These are phyloP conservation scores for Dasysyrphus tricinctus DNA, from an alignment of 2,888 invertebrate species.

Conservation along the genomic window DNA sequence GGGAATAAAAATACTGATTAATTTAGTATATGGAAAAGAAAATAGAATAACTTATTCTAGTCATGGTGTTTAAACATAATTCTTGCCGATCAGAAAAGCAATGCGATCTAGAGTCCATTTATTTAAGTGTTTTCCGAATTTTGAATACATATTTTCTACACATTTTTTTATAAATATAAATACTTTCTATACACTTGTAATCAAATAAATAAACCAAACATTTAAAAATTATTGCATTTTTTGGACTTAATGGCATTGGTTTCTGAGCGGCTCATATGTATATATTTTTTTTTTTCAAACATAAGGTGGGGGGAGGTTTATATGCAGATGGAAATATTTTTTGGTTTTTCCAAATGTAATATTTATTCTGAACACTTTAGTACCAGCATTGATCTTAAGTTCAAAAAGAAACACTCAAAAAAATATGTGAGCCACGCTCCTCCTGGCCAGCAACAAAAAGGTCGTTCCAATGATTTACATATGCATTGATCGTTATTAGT, in stretches of 20 bases:
- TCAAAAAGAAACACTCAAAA: too few species aligned
- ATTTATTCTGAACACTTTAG: background rate
- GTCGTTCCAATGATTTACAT: too few species aligned
- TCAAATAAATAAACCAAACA: too few species aligned
- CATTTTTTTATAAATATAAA: too few species aligned
- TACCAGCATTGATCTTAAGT: too few species aligned
- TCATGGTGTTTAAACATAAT: slow-evolving; percentile 11
- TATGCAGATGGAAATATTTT: background rate
- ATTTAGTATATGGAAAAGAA: background rate
- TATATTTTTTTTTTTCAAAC: background rate
- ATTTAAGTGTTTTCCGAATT: background rate
- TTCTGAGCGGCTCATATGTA: background rate
- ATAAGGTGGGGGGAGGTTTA: background rate
- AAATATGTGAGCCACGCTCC: too few species aligned
- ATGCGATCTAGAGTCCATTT: background rate
- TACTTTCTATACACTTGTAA: too few species aligned
- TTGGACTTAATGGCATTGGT: background rate
- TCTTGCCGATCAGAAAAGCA: background rate
- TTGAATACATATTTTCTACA: too few species aligned
- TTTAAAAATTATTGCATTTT: background rate
- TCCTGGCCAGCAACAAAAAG: too few species aligned
- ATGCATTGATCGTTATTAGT: too few species aligned
- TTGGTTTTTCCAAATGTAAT: too few species aligned
- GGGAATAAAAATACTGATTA: slow-evolving; percentile 15
- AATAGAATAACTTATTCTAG: slow-evolving; percentile 1